Percentiles rank a stretch among this genome's conserved stretches.
Conservation (phyloP, 2,113 vertebrate species). For the Protobothrops flavoviridis region DNA sequence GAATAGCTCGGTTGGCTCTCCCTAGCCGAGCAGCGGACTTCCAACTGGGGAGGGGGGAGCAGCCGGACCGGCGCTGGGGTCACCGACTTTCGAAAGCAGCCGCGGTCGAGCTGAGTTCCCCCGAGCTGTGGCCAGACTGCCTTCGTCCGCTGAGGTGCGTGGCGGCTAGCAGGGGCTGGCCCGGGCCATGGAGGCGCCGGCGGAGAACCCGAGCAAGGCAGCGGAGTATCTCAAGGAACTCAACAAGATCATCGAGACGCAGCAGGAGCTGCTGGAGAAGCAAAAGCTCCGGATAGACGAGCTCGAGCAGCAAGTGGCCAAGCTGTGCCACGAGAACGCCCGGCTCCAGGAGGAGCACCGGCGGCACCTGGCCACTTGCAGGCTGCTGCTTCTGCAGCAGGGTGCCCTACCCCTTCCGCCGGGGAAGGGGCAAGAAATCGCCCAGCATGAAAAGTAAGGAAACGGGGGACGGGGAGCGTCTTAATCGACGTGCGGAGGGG, state of each 20-base stretch:
- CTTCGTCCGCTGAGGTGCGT: conserved; percentile 43
- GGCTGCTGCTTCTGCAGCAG: conserved; percentile 72
- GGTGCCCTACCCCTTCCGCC: conserved; percentile 55
- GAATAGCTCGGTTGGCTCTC: conserved; percentile 23
- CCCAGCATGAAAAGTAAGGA: conserved; percentile 80
- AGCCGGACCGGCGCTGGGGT: conserved; percentile 17
- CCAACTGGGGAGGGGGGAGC: not conserved
- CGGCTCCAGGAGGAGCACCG: conserved; percentile 85
- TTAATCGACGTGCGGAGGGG: not conserved
- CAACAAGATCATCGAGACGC: conserved; percentile 86
- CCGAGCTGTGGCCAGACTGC: conserved; percentile 1
- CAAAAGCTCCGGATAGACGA: conserved; percentile 85
- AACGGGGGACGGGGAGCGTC: not conserved
- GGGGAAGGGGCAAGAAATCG: conserved; percentile 77
- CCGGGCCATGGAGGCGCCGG: conserved; percentile 81
- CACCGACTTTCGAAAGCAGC: not conserved
- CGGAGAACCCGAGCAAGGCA: conserved; percentile 88
- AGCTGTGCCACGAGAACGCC: conserved; percentile 81
- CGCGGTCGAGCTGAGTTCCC: conserved; percentile 27
- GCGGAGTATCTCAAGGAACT: conserved; percentile 87
- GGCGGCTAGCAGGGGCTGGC: conserved; percentile 52
- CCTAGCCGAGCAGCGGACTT: conserved; percentile 29
- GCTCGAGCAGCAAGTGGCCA: conserved; percentile 87
- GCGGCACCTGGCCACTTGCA: conserved; percentile 88
- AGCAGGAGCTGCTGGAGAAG: conserved; percentile 88